Percentiles rank a stretch among this genome's conserved stretches.
Evolutionary conservation across 2,113 vertebrate species (phyloP).

Genomic region (Otus sunia): DNA sequence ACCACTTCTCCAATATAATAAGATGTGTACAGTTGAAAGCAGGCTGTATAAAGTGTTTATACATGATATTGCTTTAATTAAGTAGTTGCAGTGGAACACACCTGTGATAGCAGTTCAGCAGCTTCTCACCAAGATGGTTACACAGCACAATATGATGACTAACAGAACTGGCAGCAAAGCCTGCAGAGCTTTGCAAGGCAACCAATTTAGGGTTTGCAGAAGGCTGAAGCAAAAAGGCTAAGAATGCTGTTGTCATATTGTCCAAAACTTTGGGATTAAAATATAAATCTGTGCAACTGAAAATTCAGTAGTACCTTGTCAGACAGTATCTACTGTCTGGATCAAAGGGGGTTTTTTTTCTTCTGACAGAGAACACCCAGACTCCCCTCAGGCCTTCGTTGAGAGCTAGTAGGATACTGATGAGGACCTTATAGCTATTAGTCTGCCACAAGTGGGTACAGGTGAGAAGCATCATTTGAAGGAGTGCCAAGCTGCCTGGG

Average conservation of each 20-base stretch:
- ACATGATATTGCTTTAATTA: not conserved
- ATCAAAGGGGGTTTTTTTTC: not conserved
- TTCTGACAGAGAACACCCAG: not conserved
- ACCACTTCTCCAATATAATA: not conserved
- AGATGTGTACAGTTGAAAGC: not conserved
- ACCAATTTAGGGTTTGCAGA: not conserved
- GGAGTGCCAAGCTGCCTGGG: not conserved
- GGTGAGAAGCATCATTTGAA: not conserved
- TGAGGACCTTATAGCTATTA: not conserved
- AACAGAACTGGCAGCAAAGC: not conserved
- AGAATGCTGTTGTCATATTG: not conserved
- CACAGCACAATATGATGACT: accelerated
- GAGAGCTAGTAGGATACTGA: not conserved
- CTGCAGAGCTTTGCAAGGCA: not conserved
- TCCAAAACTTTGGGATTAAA: not conserved
- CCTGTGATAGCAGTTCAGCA: not conserved
- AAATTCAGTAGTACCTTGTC: not conserved
- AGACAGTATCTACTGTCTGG: not conserved
- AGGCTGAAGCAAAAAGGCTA: not conserved
- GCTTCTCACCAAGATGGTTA: not conserved
- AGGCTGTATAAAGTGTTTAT: not conserved
- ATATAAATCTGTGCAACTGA: not conserved
- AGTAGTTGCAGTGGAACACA: not conserved
- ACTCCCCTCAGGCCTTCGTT: not conserved
- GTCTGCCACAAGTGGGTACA: not conserved